Conservation (phyloP, 1,140 invertebrate genomes). For the Sipha flava region DNA sequence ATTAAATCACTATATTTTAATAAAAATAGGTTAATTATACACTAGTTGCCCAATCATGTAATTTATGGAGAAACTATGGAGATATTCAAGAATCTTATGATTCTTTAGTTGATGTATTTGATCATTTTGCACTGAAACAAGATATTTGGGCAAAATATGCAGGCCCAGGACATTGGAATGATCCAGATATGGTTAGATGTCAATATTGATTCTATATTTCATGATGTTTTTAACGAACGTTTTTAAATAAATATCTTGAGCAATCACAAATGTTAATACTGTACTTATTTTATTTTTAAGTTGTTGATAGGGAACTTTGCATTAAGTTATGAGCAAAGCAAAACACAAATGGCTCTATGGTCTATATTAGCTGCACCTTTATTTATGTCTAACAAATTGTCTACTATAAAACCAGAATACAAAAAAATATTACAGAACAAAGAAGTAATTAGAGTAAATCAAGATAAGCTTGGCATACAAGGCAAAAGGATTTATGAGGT, state of each 20-base stretch:
- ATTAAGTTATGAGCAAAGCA: conserved; percentile 69
- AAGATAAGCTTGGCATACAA: conserved; percentile 70
- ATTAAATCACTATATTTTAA: background rate
- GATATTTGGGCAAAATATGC: conserved; percentile 59
- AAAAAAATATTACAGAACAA: conserved; percentile 70
- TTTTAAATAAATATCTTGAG: background rate
- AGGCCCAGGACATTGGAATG: conserved; percentile 83
- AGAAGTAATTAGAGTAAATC: conserved; percentile 67
- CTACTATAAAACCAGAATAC: conserved; percentile 59
- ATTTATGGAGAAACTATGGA: conserved; percentile 79
- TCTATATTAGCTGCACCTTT: conserved; percentile 78
- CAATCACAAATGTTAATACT: background rate
- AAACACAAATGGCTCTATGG: conserved; percentile 86
- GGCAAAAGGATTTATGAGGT: conserved; percentile 49
- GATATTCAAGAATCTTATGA: conserved; percentile 77
- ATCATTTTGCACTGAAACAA: conserved; percentile 70
- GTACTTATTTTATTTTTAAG: conserved; percentile 46
- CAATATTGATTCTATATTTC: background rate
- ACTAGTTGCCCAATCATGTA: conserved; percentile 60
- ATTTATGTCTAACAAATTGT: conserved; percentile 80
- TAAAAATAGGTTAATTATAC: conserved; percentile 59
- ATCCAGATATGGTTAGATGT: conserved; percentile 73
- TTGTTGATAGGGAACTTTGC: conserved; percentile 80
- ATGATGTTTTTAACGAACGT: background rate
- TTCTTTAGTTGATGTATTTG: conserved; percentile 61